Base-by-base conservation (phyloP, 2,888 invertebrate species). In the Drepanosiphum platanoidis region DNA sequence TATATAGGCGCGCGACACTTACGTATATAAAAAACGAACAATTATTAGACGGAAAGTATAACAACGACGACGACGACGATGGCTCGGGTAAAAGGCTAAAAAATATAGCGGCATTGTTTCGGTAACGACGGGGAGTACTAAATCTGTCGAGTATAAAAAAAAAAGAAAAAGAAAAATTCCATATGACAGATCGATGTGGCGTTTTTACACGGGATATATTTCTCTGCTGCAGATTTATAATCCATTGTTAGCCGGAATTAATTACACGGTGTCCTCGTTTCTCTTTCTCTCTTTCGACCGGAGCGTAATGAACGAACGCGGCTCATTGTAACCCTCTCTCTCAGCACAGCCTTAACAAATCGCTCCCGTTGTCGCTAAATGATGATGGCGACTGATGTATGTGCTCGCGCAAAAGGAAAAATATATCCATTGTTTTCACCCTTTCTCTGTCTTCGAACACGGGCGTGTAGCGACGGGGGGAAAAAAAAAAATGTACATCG, bases 341-440 rank as follows among this genome's bases (percentile, higher is more conserved):
- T n/a, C 34, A 34, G 70, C 61, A 61, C 9, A 70, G 27, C 75
- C 83, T 74, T 83, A 75, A 83, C 66, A 83, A 83, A 83, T 83
- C 74, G 83, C 11, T 83, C 66, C 75, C 66, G 83, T 75, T 83
- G 83, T 83, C 74, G 72, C 83, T 66, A 74, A 75, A 74, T 66
- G 74, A 83, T 46, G 72, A 83, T 83, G 66, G 64, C 72, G 66
- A 74, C 74, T 83, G 64, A 83, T 83, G 72, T 68, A 34, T 68
- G 32, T 34, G n/a, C 42, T 36, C 32, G 27, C 5, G 83, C n/a
- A 68, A 75, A 75, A 74, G 72, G 52, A 83, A 75, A 82, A n/a
- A n/a, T n/a, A n/a, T 83, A 82, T 46, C 72, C 42, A 75, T 83
- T 75, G 83, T 83, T 83, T 75, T 83, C 83, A 83, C 74, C 83